A percentile compares a stretch with the other conserved stretches of the same genome.
Conservation (phyloP, 2,888 invertebrate species). For the Lampropteryx suffumata region DNA sequence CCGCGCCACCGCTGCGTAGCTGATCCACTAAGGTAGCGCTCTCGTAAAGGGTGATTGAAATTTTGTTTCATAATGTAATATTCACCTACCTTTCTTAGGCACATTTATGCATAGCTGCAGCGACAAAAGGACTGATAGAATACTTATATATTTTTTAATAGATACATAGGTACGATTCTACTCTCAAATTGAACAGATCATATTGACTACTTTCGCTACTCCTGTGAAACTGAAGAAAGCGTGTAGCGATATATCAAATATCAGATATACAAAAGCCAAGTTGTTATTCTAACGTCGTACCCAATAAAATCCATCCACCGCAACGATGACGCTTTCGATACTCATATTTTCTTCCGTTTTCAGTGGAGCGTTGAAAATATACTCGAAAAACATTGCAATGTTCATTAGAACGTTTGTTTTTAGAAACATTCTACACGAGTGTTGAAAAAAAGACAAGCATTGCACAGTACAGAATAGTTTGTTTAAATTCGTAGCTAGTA, state of each 20-base stretch:
- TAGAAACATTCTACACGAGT: not conserved
- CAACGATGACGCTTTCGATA: not conserved
- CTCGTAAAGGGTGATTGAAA: too few species aligned
- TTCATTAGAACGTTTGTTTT: not conserved
- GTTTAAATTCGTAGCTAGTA: not conserved
- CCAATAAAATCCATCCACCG: slow-evolving; percentile 2
- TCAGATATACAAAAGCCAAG: not conserved
- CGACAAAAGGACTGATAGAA: too few species aligned
- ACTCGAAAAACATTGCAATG: not conserved
- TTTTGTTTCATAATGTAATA: too few species aligned
- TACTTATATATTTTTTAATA: too few species aligned
- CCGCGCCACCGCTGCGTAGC: too few species aligned
- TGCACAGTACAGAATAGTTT: not conserved
- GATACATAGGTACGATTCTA: too few species aligned
- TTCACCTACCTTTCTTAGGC: too few species aligned
- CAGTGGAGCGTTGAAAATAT: slow-evolving; percentile 1
- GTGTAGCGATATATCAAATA: not conserved
- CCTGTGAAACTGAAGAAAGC: not conserved
- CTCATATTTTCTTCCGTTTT: not conserved
- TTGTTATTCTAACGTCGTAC: slow-evolving; percentile 6
- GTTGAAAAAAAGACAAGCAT: not conserved
- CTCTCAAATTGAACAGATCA: too few species aligned
- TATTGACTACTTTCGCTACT: too few species aligned
- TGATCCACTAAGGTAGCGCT: too few species aligned
- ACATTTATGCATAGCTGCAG: too few species aligned